Evolutionary conservation across 2,797 vertebrate species (phyloP), one percentile per base, ranked within the genome.

Genomic region (Merluccius polli): DNA sequence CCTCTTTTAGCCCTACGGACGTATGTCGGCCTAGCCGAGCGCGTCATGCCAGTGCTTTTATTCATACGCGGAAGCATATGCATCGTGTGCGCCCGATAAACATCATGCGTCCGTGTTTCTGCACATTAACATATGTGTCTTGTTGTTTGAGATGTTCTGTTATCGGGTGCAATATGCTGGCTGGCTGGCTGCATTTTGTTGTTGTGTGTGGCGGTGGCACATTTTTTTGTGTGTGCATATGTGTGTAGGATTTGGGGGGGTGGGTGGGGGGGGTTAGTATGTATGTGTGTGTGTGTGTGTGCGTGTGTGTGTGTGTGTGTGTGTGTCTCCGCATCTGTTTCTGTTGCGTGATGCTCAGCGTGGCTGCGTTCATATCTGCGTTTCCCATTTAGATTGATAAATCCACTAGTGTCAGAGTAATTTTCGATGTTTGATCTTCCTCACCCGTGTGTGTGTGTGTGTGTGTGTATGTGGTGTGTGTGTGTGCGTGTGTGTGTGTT

Each of bases 11-110:
- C 91, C 92, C 92, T 6, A 86, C 84, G 78, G 92, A 88, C 91
- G 90, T 89, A 90, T 89, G 91, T 92, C n/a, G n/a, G n/a, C n/a
- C n/a, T n/a, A 90, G 79, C 89, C 88, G 81, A 93, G 91, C 87
- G 89, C 91, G 90, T 91, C 89, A 52, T 52, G 48, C 48, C n/a
- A 90, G 87, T 78, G 83, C 89, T 83, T 92, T 91, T 90, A 89
- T 84, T 84, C 90, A 86, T 88, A 89, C 84, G 82, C 87, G 80
- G 31, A 70, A 85, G 73, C 73, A 71, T 86, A 92, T 89, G 91
- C 88, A 86, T 85, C 82, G 79, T 85, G 90, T 84, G 87, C 85
- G 83, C 83, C 91, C 85, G 86, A 84, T 87, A 86, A 88, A 90
- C 89, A 89, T 91, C 87, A 84, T 86, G 89, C 85, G 81, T 87